A percentile compares a stretch with the other conserved stretches of the same genome.
These are phyloP conservation scores for Eugnorisma glareosa DNA, from an alignment of 2,888 invertebrate species.

Conservation along the genomic window DNA sequence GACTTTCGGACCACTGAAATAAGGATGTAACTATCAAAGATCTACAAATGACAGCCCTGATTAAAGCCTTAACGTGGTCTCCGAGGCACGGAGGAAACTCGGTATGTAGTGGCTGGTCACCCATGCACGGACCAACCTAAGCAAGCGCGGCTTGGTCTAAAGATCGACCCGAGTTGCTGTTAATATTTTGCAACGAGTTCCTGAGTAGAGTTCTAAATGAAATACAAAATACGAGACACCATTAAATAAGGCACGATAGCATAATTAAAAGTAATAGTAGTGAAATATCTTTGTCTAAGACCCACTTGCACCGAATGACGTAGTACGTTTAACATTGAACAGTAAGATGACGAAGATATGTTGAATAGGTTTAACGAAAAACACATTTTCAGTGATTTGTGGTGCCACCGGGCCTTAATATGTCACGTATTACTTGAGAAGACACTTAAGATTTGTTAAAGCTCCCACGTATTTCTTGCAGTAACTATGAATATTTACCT, in stretches of 20 bases:
- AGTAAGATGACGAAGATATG: neutral
- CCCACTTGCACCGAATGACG: neutral
- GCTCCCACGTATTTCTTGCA: neutral
- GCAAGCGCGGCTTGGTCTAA: too few species aligned
- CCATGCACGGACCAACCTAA: too few species aligned
- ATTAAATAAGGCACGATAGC: neutral
- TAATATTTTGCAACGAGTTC: too few species aligned
- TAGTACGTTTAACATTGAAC: neutral
- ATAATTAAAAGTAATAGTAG: neutral
- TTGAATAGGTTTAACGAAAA: neutral
- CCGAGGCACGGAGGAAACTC: too few species aligned
- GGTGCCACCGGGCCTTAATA: neutral
- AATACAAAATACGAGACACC: neutral
- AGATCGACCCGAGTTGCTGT: too few species aligned
- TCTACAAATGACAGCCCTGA: too few species aligned
- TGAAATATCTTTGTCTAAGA: neutral
- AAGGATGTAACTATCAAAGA: too few species aligned
- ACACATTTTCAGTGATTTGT: slow-evolving; percentile 4
- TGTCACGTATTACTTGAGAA: slow-evolving; percentile 3
- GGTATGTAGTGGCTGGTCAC: too few species aligned
- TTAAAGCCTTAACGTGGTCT: too few species aligned
- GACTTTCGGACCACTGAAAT: too few species aligned
- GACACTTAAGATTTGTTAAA: neutral
- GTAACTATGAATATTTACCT: neutral
- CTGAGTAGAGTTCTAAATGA: neutral